phyloP scores from a whole-genome alignment of 2,888 invertebrate genomes.

The Cactoblastis cactorum region DNA sequence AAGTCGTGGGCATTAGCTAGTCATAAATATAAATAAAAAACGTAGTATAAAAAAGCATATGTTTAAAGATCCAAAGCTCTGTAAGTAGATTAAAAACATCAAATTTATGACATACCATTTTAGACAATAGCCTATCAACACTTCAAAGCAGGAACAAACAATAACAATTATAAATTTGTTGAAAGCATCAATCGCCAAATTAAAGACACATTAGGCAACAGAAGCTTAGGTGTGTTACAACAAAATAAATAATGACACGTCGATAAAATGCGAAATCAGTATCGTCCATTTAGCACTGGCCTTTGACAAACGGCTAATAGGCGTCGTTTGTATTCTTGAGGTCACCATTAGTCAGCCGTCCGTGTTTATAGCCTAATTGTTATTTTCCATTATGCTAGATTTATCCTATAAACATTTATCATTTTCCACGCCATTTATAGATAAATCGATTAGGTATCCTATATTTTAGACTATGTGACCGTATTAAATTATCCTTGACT shows the following conservation, averaged over 20 bases:
- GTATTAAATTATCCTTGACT: too few species aligned
- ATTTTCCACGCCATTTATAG: too few species aligned
- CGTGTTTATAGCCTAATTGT: background rate
- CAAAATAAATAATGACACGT: constrained; percentile 5
- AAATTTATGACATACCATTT: too few species aligned
- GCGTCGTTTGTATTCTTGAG: constrained; percentile 14
- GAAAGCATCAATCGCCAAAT: background rate
- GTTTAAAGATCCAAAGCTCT: too few species aligned
- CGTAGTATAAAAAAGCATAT: too few species aligned
- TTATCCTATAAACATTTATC: background rate
- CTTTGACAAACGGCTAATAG: constrained; percentile 20
- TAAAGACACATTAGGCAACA: background rate
- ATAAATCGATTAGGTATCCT: too few species aligned
- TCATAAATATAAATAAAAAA: too few species aligned
- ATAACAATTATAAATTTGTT: background rate
- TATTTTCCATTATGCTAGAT: background rate
- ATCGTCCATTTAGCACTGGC: constrained; percentile 22
- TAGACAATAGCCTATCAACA: too few species aligned
- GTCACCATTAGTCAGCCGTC: background rate
- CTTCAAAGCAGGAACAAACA: background rate
- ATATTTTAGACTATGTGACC: too few species aligned
- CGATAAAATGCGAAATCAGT: constrained; percentile 18
- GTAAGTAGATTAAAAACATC: too few species aligned
- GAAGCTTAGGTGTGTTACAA: background rate
- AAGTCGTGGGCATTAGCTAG: too few species aligned